Evolutionary conservation across 2,113 vertebrate species (phyloP).

Genomic region (Burhinus oedicnemus): DNA sequence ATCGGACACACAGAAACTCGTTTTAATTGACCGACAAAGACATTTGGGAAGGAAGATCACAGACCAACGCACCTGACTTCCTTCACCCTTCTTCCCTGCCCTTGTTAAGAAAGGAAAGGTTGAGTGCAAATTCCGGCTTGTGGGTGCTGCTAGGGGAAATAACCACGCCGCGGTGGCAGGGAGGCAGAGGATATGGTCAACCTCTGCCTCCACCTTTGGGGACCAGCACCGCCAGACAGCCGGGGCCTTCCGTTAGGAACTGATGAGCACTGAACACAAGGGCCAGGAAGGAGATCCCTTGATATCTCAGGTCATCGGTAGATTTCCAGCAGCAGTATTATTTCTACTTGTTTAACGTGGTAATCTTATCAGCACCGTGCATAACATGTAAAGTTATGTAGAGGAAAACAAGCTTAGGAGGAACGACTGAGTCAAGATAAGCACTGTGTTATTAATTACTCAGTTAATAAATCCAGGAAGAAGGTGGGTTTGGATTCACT

Average conservation of each 20-base stretch:
- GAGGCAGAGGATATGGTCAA: neutral
- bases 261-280: neutral
- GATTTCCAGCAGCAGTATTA: neutral
- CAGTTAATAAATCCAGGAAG: neutral
- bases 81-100: neutral
- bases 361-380: neutral
- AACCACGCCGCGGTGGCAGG: rapidly evolving
- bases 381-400: rapidly evolving
- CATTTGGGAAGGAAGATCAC: neutral
- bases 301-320: neutral
- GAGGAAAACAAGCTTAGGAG: neutral
- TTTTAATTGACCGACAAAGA: neutral
- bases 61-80: neutral
- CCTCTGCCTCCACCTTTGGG: neutral
- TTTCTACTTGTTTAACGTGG: rapidly evolving
- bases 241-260: neutral
- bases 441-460: neutral
- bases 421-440: neutral
- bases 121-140: neutral
- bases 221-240: neutral
- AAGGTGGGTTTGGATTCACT: slow-evolving; percentile 1
- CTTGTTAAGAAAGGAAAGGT: neutral
- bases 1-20: neutral
- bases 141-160: neutral
- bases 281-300: neutral